phyloP scores from a whole-genome alignment of 2,888 invertebrate genomes.

The Criorhina ranunculi region DNA sequence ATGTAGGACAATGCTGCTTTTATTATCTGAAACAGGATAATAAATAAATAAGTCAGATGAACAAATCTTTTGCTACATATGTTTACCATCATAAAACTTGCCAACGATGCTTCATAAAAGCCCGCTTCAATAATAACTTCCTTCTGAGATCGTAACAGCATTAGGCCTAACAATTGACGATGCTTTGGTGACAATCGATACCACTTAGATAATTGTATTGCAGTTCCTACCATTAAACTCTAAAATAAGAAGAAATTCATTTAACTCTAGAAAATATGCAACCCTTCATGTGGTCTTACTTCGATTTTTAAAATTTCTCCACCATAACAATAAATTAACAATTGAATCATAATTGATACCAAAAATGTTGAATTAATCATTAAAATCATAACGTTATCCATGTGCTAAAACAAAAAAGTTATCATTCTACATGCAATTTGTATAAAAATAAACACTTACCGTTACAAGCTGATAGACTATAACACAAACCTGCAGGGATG shows the following conservation, averaged over 20 bases:
- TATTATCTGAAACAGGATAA: slow-evolving; percentile 41
- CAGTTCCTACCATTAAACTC: slow-evolving; percentile 80
- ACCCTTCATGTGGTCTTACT: slow-evolving; percentile 70
- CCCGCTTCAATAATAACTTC: slow-evolving; percentile 80
- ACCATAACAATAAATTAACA: slow-evolving; percentile 83
- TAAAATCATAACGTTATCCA: slow-evolving; percentile 79
- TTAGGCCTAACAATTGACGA: slow-evolving; percentile 79
- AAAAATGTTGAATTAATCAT: slow-evolving; percentile 80
- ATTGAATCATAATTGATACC: slow-evolving; percentile 81
- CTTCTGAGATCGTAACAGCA: slow-evolving; percentile 81
- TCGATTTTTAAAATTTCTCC: slow-evolving; percentile 82
- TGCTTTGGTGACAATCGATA: slow-evolving; percentile 79
- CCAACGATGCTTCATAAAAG: slow-evolving; percentile 82
- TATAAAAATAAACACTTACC: slow-evolving; percentile 76
- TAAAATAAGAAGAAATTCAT: slow-evolving; percentile 52
- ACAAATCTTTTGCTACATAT: no score
- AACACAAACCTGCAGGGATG: slow-evolving; percentile 82
- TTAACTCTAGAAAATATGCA: background rate
- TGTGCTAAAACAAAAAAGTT: slow-evolving; percentile 78
- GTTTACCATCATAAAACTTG: slow-evolving; percentile 80
- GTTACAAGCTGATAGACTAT: slow-evolving; percentile 82
- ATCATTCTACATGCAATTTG: background rate
- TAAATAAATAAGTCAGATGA: background rate
- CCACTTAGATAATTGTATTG: slow-evolving; percentile 81
- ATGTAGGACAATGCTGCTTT: slow-evolving; percentile 68